Evolutionary conservation across 2,113 vertebrate species (phyloP).

Genomic region (Labrus mixtus): DNA sequence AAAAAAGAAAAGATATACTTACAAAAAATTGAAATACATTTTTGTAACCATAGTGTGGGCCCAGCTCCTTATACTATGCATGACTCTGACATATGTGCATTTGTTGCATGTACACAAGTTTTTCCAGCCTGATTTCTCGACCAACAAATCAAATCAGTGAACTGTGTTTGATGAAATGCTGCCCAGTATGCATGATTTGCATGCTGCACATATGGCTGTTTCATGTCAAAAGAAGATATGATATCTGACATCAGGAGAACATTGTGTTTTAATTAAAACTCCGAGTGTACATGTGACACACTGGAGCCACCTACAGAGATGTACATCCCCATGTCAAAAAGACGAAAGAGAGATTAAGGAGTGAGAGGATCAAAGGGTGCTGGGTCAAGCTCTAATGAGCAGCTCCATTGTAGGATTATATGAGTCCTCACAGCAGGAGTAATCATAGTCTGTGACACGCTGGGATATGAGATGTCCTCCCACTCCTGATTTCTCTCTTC

Average conservation of each 20-base stretch:
- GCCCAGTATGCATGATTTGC: background rate
- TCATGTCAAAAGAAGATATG: constrained; percentile 1
- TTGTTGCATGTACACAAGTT: background rate
- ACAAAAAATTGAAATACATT: no score
- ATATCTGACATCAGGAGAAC: constrained; percentile 8
- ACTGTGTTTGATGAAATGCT: background rate
- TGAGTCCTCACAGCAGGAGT: constrained; percentile 46
- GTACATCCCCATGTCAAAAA: background rate
- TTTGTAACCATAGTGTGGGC: background rate
- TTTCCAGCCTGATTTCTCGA: background rate
- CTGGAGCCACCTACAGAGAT: constrained; percentile 14
- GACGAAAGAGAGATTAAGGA: background rate
- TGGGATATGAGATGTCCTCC: constrained; percentile 47
- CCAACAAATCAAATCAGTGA: background rate
- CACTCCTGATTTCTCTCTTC: constrained; percentile 26
- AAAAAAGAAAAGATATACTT: background rate
- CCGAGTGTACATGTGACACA: background rate
- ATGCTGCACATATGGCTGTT: background rate
- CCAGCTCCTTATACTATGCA: background rate
- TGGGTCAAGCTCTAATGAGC: constrained; percentile 60
- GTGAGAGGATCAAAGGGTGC: constrained; percentile 34
- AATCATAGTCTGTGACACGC: constrained; percentile 45
- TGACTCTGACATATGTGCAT: background rate
- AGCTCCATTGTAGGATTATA: constrained; percentile 26
- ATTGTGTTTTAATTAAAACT: constrained; percentile 37